Percentiles rank a stretch among this genome's conserved stretches.
phyloP scores from a whole-genome alignment of 2,888 invertebrate genomes.

The Aplocera efformata region DNA sequence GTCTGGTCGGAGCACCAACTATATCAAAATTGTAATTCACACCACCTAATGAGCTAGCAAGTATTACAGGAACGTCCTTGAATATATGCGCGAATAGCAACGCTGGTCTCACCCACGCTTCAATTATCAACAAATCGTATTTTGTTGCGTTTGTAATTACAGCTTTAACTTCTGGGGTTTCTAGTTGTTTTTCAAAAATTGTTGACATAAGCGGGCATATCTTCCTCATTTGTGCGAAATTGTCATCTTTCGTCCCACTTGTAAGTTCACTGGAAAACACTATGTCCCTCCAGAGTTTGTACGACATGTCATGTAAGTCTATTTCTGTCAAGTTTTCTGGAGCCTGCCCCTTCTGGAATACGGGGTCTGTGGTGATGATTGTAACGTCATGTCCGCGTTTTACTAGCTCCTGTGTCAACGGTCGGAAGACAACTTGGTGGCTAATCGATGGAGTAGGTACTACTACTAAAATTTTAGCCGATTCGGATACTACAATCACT shows the following conservation, averaged over 20 bases:
- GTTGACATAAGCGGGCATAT: slow-evolving; percentile 8
- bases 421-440: slow-evolving; percentile 63
- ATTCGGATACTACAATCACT: slow-evolving; percentile 14
- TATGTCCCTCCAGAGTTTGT: slow-evolving; percentile 29
- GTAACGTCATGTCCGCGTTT: slow-evolving; percentile 65
- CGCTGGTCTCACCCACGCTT: slow-evolving; percentile 26
- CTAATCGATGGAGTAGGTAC: slow-evolving; percentile 62
- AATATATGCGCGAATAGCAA: slow-evolving; percentile 25
- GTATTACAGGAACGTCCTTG: slow-evolving; percentile 27
- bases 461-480: slow-evolving; percentile 37
- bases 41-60: slow-evolving; percentile 24
- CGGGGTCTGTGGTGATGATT: slow-evolving; percentile 60
- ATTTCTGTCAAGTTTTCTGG: slow-evolving; percentile 56
- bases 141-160: slow-evolving; percentile 13
- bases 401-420: slow-evolving; percentile 55
- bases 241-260: slow-evolving; percentile 7
- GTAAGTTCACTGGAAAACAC: slow-evolving; percentile 8
- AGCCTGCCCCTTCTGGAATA: slow-evolving; percentile 36
- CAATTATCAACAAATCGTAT: slow-evolving; percentile 30
- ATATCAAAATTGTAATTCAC: slow-evolving; percentile 10
- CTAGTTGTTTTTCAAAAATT: slow-evolving; percentile 18
- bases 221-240: slow-evolving; percentile 7
- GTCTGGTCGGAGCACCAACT: slow-evolving; percentile 13
- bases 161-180: slow-evolving; percentile 15
- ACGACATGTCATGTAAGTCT: slow-evolving; percentile 40